Base-by-base conservation (phyloP, 2,888 invertebrate species). In the Drosophila neotestacea region DNA sequence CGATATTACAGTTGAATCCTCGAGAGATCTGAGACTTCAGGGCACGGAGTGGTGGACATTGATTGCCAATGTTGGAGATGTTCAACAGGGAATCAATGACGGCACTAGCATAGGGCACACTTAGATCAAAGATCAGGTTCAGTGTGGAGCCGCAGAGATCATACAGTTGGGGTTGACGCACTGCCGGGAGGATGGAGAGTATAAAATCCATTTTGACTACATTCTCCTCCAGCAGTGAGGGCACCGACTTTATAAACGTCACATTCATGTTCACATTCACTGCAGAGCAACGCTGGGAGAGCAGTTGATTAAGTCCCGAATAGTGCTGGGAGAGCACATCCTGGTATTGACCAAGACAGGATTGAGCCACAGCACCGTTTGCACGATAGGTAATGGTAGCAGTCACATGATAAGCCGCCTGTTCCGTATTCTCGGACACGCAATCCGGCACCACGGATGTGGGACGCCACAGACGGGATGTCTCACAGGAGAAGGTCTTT, bases 211-310 rank as follows among this genome's bases (percentile, higher is more conserved):
- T 96, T 92, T 96, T 96, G 0, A 98, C 96, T 4, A 97, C 95
- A 90, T 98, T 98, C 91, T 97, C 97, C 88, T 97, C 97, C 1
- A 97, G 90, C 11, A 97, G 93, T 56, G 94, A 94, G n/a, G 97
- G 96, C 88, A 96, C 94, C 0, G 97, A 96, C 81, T 96, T 96
- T 0, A 98, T 94, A 86, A 98, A 97, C 0, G 97, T 96, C 0
- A 98, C 98, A 89, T 98, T 98, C 94, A 98, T 98, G 90, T 97
- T 97, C 0, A 98, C 97, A 87, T 98, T 98, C 50, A 98, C 97
- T 4, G 97, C 97, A 0, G 98, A 98, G 92, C 98, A 99, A 81
- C 98, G 95, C 90, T 97, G 97, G 0, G 98, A 97, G 11, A 99
- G 93, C 70, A 97, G 94, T 64, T 94, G 95, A 86, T 98, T 98